These are phyloP conservation scores for Capromys pilorides DNA, from an alignment of 2,797 vertebrate species.

Conservation along the genomic window DNA sequence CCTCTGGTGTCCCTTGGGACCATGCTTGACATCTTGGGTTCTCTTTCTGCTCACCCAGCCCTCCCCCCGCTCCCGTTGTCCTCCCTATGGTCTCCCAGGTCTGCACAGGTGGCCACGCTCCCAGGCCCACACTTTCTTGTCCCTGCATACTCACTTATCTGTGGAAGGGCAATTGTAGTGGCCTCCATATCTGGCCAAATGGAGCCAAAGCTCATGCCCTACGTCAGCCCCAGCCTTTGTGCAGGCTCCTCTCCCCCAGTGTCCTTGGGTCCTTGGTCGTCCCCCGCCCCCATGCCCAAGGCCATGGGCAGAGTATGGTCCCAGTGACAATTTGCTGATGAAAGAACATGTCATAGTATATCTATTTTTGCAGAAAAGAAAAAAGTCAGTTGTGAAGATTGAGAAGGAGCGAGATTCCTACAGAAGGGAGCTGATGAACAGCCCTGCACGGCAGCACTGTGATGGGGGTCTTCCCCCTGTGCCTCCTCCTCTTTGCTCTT, in stretches of 20 bases:
- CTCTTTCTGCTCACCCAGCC: background rate
- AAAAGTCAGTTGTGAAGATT: conserved; percentile 13
- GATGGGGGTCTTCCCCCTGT: background rate
- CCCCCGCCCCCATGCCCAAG: background rate
- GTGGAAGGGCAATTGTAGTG: background rate
- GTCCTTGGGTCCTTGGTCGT: background rate
- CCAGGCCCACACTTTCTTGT: background rate
- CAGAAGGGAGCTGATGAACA: background rate
- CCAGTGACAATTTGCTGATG: background rate
- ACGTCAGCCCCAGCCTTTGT: background rate
- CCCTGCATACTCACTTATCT: background rate
- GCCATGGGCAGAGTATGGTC: background rate
- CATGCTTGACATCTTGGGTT: background rate
- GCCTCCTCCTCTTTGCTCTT: background rate
- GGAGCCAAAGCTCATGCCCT: background rate
- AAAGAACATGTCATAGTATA: background rate
- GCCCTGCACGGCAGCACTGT: background rate
- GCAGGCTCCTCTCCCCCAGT: background rate
- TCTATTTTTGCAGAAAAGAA: background rate
- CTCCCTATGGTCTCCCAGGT: background rate
- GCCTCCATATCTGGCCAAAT: background rate
- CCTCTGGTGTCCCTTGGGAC: background rate
- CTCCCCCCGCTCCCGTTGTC: background rate
- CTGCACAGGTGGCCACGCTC: background rate
- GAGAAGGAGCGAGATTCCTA: background rate